Base-by-base conservation (phyloP, 2,113 vertebrate genomes). In the Anolis carolinensis region DNA sequence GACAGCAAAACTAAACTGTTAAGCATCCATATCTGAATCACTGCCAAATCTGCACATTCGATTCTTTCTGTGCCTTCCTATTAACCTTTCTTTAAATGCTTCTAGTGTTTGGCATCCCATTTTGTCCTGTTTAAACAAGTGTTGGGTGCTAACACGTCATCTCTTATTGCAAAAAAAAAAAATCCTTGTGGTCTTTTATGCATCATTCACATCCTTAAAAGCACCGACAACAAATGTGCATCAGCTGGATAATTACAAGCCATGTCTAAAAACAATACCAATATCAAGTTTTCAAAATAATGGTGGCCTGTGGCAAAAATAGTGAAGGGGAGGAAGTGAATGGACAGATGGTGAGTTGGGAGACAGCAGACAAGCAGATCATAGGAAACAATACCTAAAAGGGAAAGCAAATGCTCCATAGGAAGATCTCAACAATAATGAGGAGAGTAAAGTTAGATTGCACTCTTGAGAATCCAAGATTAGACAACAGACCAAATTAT, bases 181-280 rank as follows among this genome's bases (percentile, higher is more conserved):
- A 63, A 62, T 73, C 52, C 67, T 83, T 74, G 25, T 79, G 68
- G 74, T 27, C 74, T 78, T 85, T 79, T 32, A 34, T 81, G 78
- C 71, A 81, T 5, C 3, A 0, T 50, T 72, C 14, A 52, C 34
- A 36, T 36, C 36, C 14, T 65, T 36, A 52, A 68, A 78, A 27
- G 82, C 27, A 36, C 79, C 4, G 4, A 76, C 63, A 52, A 18
- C 32, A 55, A 50, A 8, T 23, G 52, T 34, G 16, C 21, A 87
- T 67, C 82, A 81, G 77, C 1, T 67, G 75, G 62, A 77, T 75
- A 44, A 87, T 11, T 16, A 87, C 23, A 1, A 83, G 72, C 63
- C n/a, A 87, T 77, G 16, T 75, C 88, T 79, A 52, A 82, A 90
- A 36, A 92, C 86, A 89, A 87, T 90, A 88, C 86, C 90, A 90